A percentile compares a stretch with the other conserved stretches of the same genome.
Evolutionary conservation across 2,113 vertebrate species (phyloP).

Genomic region (Pachycephala philippinensis): DNA sequence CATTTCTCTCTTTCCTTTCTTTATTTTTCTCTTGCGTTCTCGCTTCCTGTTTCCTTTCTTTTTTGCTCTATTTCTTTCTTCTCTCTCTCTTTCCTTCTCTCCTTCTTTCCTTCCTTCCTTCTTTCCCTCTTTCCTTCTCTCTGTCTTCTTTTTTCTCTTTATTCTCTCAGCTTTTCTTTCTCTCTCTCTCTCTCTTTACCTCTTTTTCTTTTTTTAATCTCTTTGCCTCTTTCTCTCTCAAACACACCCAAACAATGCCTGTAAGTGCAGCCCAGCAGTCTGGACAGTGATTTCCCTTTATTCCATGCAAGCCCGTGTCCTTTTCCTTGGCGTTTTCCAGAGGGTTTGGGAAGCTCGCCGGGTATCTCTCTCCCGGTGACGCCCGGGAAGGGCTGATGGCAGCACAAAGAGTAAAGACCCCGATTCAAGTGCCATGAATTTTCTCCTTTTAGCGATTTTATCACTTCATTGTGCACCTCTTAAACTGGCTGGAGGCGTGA

Average conservation of each 20-base stretch:
- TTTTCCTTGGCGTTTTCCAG: not conserved
- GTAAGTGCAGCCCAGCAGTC: not conserved
- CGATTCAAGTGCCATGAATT: not conserved
- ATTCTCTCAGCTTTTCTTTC: not conserved
- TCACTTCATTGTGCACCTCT: not conserved
- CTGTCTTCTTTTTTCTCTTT: not conserved
- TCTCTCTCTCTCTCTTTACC: too few relatives aligned
- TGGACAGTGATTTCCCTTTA: not conserved
- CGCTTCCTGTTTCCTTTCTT: not conserved
- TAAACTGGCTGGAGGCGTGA: not conserved
- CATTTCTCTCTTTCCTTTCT: not conserved
- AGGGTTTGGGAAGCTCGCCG: not conserved
- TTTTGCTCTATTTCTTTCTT: too few relatives aligned
- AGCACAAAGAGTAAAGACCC: not conserved
- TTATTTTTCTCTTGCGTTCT: not conserved
- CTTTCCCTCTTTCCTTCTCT: not conserved
- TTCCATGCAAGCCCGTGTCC: not conserved
- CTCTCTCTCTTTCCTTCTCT: not conserved
- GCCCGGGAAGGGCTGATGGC: not conserved
- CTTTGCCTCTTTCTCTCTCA: not conserved
- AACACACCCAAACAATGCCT: too few relatives aligned
- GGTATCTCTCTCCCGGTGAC: not conserved
- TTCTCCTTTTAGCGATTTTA: not conserved
- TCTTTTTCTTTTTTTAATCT: rapidly evolving
- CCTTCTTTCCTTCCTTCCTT: not conserved